Evolutionary conservation across 2,113 vertebrate species (phyloP).

Genomic region (Speoplatyrhinus poulsoni): DNA sequence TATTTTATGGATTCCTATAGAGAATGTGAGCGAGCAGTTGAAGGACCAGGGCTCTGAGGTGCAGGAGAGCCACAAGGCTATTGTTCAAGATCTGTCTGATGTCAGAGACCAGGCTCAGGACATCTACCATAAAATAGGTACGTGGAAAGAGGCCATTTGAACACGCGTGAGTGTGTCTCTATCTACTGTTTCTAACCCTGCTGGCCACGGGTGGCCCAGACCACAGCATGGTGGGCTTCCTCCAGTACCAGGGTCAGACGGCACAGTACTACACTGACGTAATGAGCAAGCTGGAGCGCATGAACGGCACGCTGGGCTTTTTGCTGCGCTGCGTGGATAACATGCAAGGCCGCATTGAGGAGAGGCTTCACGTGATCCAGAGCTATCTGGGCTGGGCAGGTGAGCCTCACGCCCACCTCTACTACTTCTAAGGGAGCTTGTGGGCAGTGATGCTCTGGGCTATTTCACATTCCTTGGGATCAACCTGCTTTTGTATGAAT

Average conservation of each 20-base stretch:
- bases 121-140: conserved; percentile 77
- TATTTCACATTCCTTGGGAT: background rate
- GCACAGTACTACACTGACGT: conserved; percentile 72
- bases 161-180: background rate
- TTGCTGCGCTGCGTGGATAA: conserved; percentile 68
- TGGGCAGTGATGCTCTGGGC: background rate
- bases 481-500: too few relatives aligned
- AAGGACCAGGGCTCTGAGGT: conserved; percentile 68
- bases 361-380: conserved; percentile 71
- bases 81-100: conserved; percentile 66
- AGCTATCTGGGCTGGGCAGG: conserved; percentile 74
- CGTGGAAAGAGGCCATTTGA: background rate
- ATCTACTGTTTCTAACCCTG: background rate
- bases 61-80: conserved; percentile 57
- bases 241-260: conserved; percentile 75
- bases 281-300: conserved; percentile 76
- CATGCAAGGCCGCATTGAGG: conserved; percentile 72
- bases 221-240: conserved; percentile 69
- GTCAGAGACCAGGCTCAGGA: conserved; percentile 66
- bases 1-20: conserved; percentile 47
- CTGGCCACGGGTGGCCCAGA: conserved; percentile 62
- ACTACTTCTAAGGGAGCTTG: background rate
- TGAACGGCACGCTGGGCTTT: conserved; percentile 79
- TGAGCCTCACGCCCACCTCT: conserved; percentile 30
- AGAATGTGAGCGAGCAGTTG: conserved; percentile 70